Evolutionary conservation across 2,113 vertebrate species (phyloP).

Genomic region (Corythoichthys intestinalis): DNA sequence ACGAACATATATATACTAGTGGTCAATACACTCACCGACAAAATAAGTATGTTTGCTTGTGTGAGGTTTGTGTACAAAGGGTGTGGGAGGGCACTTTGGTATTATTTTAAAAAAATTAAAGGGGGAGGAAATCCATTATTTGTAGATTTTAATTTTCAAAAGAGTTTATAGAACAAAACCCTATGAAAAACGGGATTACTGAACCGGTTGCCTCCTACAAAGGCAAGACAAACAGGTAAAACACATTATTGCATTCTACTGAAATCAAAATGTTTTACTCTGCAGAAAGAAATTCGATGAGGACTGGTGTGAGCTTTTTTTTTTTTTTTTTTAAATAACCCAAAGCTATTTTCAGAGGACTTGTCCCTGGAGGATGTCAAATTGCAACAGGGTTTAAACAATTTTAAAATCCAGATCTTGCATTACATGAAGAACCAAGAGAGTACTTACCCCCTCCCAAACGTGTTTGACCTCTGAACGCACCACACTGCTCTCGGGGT

Average conservation of each 20-base stretch:
- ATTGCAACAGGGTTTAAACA: neutral
- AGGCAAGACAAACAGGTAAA: too few relatives aligned
- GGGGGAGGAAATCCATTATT: neutral
- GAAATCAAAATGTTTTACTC: too few relatives aligned
- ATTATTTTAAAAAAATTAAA: neutral
- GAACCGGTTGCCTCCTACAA: neutral
- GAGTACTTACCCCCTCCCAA: slow-evolving; percentile 74
- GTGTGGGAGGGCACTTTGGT: neutral
- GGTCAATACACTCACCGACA: neutral
- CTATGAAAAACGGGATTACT: neutral
- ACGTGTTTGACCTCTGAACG: slow-evolving; percentile 79
- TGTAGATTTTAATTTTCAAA: neutral
- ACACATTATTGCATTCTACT: too few relatives aligned
- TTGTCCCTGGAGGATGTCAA: neutral
- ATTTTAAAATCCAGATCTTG: neutral
- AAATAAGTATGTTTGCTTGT: neutral
- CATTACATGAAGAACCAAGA: neutral
- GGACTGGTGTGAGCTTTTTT: too few relatives aligned
- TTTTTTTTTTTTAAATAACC: too few relatives aligned
- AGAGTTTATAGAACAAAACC: neutral
- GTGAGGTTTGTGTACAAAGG: neutral
- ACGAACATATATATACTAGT: too few relatives aligned
- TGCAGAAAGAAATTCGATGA: too few relatives aligned
- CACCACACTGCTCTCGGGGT: slow-evolving; percentile 76
- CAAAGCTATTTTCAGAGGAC: neutral